Percentiles rank a stretch among this genome's conserved stretches.
These are phyloP conservation scores for Drosophila sechellia DNA, from an alignment of 1,140 invertebrate genomes.

Conservation along the genomic window DNA sequence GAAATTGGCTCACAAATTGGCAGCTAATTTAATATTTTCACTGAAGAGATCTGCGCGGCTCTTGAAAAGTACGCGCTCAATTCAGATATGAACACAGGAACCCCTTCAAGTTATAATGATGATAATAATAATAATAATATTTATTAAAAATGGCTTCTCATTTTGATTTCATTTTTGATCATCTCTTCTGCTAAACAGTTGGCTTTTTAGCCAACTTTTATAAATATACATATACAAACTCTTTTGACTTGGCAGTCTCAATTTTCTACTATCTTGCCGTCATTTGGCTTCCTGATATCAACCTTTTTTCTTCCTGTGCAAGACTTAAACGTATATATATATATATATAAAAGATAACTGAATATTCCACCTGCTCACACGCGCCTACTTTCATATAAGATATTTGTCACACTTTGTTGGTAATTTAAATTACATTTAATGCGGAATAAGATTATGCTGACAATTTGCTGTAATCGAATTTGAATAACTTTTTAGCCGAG, in stretches of 20 bases:
- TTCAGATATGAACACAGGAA: too few relatives aligned
- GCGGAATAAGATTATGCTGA: conserved; percentile 6
- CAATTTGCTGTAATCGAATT: conserved; percentile 74
- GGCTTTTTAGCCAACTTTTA: conserved; percentile 5
- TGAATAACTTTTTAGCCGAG: conserved; percentile 41
- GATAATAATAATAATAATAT: too few relatives aligned
- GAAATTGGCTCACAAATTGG: conserved; percentile 73
- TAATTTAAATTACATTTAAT: conserved; percentile 66
- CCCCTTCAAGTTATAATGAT: too few relatives aligned
- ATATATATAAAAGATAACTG: conserved; percentile 43
- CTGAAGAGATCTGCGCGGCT: neutral
- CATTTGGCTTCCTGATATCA: conserved; percentile 57
- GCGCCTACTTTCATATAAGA: neutral
- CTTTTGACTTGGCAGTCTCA: neutral
- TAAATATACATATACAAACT: neutral
- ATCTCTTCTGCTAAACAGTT: conserved; percentile 41
- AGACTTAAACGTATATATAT: conserved; percentile 23
- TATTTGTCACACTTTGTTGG: conserved; percentile 23
- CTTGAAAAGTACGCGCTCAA: neutral
- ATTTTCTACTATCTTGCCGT: conserved; percentile 48
- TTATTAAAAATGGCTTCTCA: too few relatives aligned
- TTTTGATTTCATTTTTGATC: too few relatives aligned
- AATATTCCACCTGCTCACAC: neutral
- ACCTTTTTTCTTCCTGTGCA: conserved; percentile 68
- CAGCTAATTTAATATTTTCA: conserved; percentile 72